Conservation (phyloP, 92 coral and sea anemone genomes). For the Epizoanthus ramosus region DNA sequence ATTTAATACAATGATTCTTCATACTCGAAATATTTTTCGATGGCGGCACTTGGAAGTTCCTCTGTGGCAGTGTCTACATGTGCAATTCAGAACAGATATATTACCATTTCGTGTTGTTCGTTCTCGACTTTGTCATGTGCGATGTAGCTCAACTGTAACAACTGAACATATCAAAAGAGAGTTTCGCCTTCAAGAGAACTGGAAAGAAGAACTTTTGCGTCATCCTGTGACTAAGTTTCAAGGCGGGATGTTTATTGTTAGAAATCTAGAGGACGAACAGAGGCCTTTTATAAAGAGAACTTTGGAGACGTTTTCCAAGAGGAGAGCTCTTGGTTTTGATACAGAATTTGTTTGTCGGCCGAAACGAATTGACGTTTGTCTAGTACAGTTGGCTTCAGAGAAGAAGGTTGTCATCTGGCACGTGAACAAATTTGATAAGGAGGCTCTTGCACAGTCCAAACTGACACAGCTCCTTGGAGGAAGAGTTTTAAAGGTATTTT, state of each 20-base stretch:
- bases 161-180: not conserved
- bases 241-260: slow-evolving; percentile 13
- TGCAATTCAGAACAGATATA: not conserved
- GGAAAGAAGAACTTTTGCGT: slow-evolving; percentile 35
- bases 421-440: slow-evolving; percentile 29
- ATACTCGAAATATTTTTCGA: not conserved
- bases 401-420: slow-evolving; percentile 38
- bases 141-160: slow-evolving; percentile 3
- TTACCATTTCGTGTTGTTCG: not conserved
- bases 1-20: not conserved
- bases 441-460: slow-evolving; percentile 33
- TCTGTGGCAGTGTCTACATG: not conserved
- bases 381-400: slow-evolving; percentile 35
- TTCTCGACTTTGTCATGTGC: slow-evolving; percentile 7
- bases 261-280: slow-evolving; percentile 31
- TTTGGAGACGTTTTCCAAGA: slow-evolving; percentile 18
- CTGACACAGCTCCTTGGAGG: slow-evolving; percentile 33
- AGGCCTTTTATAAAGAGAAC: slow-evolving; percentile 36
- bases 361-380: slow-evolving; percentile 27
- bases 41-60: not conserved
- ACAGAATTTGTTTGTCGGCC: slow-evolving; percentile 35
- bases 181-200: slow-evolving; percentile 31
- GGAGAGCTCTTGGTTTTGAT: slow-evolving; percentile 29
- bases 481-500: slow-evolving; percentile 27
- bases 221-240: slow-evolving; percentile 38